Conservation (phyloP, 2,113 vertebrate genomes). For the Calidris pugnax region DNA sequence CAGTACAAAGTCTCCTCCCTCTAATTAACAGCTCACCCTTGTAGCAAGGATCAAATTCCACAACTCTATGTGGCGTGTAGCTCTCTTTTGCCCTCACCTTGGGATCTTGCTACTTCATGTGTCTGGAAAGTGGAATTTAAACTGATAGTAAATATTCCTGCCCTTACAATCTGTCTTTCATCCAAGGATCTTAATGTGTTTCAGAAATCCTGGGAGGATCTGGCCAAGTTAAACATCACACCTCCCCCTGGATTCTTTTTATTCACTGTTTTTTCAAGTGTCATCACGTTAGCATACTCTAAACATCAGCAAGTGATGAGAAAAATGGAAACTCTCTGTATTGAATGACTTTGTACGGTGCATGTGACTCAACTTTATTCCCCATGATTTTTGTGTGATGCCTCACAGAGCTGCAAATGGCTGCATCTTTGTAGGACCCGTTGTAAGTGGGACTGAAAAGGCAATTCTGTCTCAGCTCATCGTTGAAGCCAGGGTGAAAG, state of each 20-base stretch:
- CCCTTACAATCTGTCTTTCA: background rate
- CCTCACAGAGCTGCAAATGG: background rate
- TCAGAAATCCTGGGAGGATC: background rate
- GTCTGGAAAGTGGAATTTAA: background rate
- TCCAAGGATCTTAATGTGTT: background rate
- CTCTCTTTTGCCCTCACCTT: background rate
- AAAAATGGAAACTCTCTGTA: background rate
- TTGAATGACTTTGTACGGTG: background rate
- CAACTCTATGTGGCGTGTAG: background rate
- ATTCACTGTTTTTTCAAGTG: background rate
- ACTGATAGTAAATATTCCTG: background rate
- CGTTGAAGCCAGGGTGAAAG: background rate
- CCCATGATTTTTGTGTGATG: background rate
- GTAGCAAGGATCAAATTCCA: background rate
- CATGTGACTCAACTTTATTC: background rate
- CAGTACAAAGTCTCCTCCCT: background rate
- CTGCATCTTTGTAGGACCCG: background rate
- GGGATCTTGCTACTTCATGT: background rate
- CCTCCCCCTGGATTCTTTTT: background rate
- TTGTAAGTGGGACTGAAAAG: background rate
- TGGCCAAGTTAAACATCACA: background rate
- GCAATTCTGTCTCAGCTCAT: background rate
- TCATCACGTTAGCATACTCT: background rate
- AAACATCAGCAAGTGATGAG: background rate
- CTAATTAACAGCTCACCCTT: background rate